A percentile compares a stretch with the other conserved stretches of the same genome.
Evolutionary conservation across 2,113 vertebrate genomes (phyloP).

Genomic region (Chamaetylas fuelleborni): DNA sequence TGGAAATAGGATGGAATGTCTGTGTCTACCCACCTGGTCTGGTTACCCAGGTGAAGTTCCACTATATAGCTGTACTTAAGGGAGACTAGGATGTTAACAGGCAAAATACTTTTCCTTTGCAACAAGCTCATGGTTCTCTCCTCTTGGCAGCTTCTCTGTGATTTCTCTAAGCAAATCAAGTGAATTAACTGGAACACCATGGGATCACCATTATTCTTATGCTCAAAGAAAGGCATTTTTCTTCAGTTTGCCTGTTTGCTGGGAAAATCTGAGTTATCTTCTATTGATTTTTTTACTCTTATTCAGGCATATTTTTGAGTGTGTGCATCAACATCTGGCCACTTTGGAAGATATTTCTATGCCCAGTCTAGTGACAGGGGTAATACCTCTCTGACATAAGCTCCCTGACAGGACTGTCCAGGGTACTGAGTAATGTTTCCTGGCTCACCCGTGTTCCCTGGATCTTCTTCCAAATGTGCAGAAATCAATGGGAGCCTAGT

Average conservation of each 20-base stretch:
- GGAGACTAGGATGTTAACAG: not conserved
- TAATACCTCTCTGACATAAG: not conserved
- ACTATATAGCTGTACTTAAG: not conserved
- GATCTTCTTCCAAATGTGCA: not conserved
- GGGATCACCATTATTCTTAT: not conserved
- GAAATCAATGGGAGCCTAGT: fast-evolving
- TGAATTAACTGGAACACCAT: not conserved
- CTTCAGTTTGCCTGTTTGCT: not conserved
- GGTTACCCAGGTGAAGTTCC: not conserved
- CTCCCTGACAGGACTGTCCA: not conserved
- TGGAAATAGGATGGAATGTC: not conserved
- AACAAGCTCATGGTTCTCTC: not conserved
- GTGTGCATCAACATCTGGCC: not conserved
- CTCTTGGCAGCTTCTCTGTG: not conserved
- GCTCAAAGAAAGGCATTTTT: not conserved
- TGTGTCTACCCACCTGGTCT: not conserved
- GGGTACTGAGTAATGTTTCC: not conserved
- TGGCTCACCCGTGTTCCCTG: not conserved
- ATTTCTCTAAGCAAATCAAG: not conserved
- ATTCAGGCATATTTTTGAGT: not conserved
- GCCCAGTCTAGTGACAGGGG: not conserved
- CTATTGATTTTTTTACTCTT: not conserved
- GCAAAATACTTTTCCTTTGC: not conserved
- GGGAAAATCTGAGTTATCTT: not conserved
- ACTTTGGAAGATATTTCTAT: not conserved